Conservation (phyloP, 2,113 vertebrate species). For the Sturnus vulgaris region DNA sequence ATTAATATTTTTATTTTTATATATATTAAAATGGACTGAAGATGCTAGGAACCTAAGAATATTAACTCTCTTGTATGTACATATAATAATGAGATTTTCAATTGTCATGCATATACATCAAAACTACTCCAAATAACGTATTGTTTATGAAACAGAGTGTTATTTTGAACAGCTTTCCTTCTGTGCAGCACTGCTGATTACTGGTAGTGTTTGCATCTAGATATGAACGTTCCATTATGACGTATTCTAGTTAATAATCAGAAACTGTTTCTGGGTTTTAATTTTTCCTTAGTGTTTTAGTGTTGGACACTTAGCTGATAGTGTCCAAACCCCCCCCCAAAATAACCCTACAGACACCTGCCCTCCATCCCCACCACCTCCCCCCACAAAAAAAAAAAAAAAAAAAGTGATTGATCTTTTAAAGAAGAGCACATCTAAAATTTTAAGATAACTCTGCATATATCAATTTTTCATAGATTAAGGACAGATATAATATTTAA, state of each 20-base stretch:
- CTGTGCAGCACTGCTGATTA: not conserved
- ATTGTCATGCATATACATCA: not conserved
- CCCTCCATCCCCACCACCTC: rapidly evolving
- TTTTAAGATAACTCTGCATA: not conserved
- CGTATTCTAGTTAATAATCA: not conserved
- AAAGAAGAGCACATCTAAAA: not conserved
- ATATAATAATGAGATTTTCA: not conserved
- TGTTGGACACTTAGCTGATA: no score
- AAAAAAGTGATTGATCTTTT: not conserved
- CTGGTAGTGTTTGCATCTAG: rapidly evolving
- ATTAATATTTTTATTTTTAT: not conserved
- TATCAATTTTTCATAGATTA: not conserved
- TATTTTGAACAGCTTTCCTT: not conserved
- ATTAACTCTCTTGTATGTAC: not conserved
- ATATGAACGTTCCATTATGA: not conserved
- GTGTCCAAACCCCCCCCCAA: no score
- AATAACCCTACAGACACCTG: not conserved
- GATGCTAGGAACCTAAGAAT: not conserved
- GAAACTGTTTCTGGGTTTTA: not conserved
- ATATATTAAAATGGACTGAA: not conserved
- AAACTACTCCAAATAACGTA: not conserved
- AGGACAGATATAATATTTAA: not conserved
- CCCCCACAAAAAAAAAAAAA: not conserved
- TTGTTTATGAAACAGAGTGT: not conserved
- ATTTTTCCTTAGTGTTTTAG: not conserved